Evolutionary conservation across 2,797 vertebrate species (phyloP), one percentile per base, ranked within the genome.

Genomic region (Pempheris klunzingeri): DNA sequence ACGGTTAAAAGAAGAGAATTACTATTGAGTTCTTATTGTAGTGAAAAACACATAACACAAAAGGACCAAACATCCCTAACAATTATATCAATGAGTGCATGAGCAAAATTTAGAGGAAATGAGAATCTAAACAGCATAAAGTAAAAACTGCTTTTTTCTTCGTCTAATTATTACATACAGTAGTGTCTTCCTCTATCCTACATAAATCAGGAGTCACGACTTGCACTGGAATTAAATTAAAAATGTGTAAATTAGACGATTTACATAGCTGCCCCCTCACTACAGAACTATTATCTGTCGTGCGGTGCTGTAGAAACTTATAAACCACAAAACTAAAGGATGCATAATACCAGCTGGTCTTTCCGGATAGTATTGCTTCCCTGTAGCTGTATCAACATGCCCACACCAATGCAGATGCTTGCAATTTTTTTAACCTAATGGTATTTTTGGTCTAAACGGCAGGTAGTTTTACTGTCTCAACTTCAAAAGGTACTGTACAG

Each of bases 1-100:
- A 22, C 10, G 62, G 52, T 47, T 69, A n/a, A 55, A 65, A 80
- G 38, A 44, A 17, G 14, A 63, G 14, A 58, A 54, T 34, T 38
- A 47, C 18, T 1, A 8, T 67, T 39, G 13, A 28, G 26, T 28
- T 17, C 28, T 13, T 18, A 36, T 49, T 52, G 26, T 47, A 26
- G 41, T 47, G 57, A 58, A 71, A 62, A 49, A 34, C 32, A 64
- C 44, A 63, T 26, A 26, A 6, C 22, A 59, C 43, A 26, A 55
- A n/a, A 43, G 26, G 3, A 64, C 24, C 9, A 34, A 41, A 34
- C 9, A 65, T 24, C 9, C 43, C 11, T 2, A 38, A 32, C 3
- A n/a, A 20, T n/a, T 44, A 36, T 43, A 47, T 0, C 47, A 32
- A 62, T 46, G 9, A 43, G 4, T 13, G 41, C 17, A 24, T 5